Base-by-base conservation (phyloP, 2,888 invertebrate genomes). In the Isotomurus palustris region DNA sequence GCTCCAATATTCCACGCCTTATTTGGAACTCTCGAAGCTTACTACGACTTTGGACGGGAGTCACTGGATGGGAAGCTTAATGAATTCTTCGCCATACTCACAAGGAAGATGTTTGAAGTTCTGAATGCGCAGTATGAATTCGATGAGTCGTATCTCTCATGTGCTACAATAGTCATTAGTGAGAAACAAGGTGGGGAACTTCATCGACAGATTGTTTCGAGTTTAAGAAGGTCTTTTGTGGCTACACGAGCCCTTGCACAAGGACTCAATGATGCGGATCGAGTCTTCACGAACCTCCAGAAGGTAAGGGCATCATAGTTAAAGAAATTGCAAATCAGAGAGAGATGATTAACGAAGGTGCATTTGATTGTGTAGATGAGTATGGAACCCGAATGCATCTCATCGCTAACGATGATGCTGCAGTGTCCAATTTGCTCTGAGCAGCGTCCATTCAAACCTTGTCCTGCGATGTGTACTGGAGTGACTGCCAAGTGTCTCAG, bases 21-120 rank as follows among this genome's bases (percentile, higher is more conserved):
- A 62, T 96, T 94, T 78, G 83, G 83, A 66, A 88, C 93, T 73
- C 80, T 96, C 70, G 91, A 93, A 75, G 84, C 83, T 73, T 96
- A 95, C 76, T 95, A 93, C 78, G 81, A 82, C 14, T 84, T 84
- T 58, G 93, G 93, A 43, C 84, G 88, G 73, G 84, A 89, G 52
- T 86, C 91, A 74, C 82, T 96, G 60, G 83, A 87, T 56, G 86
- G 85, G 63, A 87, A 89, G 65, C 86, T 96, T 85, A 91, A 95
- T 73, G 84, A 84, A 68, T 96, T 96, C 81, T 96, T 96, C 79
- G 86, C 85, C 70, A 86, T 87, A 17, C 83, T 96, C 35, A 92
- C 95, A 76, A 89, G 93, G 78, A 89, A 90, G 76, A 95, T 96
- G 93, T 95, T 95, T 78, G 87, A 86, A 19, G 93, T 95, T 45